Percentiles rank a stretch among this genome's conserved stretches.
phyloP scores from a whole-genome alignment of 2,113 vertebrate species.

The Odontesthes bonariensis region DNA sequence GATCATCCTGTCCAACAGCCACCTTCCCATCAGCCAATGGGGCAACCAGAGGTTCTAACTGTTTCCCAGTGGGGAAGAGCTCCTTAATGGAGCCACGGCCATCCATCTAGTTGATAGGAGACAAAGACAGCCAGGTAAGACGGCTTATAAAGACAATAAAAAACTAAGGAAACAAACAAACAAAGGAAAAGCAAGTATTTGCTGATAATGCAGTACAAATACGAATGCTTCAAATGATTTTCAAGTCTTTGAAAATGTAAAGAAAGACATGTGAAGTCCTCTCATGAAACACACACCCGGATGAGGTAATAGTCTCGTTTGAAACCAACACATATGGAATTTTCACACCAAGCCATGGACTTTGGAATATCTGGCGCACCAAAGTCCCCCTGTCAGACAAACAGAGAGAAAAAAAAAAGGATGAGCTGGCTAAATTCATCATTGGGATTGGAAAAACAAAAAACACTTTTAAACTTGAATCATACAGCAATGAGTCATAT shows the following conservation, averaged over 20 bases:
- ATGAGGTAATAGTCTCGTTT: slow-evolving; percentile 99
- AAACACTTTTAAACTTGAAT: slow-evolving; percentile 6
- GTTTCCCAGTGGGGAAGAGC: slow-evolving; percentile 98
- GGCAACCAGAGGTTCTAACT: slow-evolving; percentile 94
- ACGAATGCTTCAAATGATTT: too few relatives aligned
- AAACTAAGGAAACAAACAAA: not conserved
- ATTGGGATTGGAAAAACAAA: not conserved
- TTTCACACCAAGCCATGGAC: slow-evolving; percentile 99
- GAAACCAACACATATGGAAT: slow-evolving; percentile 98
- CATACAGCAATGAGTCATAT: slow-evolving; percentile 7
- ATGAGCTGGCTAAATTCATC: slow-evolving; percentile 3
- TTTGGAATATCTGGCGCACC: slow-evolving; percentile 96
- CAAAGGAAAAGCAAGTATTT: too few relatives aligned
- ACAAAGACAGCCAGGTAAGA: not conserved
- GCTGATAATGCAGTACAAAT: too few relatives aligned
- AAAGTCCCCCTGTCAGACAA: slow-evolving; percentile 88
- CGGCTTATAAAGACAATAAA: not conserved
- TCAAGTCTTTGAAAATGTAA: not conserved
- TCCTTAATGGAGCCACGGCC: slow-evolving; percentile 96
- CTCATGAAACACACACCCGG: slow-evolving; percentile 82
- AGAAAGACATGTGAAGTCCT: not conserved
- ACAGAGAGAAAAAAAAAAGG: not conserved
- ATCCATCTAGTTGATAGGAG: slow-evolving; percentile 88
- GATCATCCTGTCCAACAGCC: slow-evolving; percentile 96
- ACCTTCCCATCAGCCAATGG: slow-evolving; percentile 97